phyloP scores from a whole-genome alignment of 2,888 invertebrate species.

The Drosophila nigricruria region DNA sequence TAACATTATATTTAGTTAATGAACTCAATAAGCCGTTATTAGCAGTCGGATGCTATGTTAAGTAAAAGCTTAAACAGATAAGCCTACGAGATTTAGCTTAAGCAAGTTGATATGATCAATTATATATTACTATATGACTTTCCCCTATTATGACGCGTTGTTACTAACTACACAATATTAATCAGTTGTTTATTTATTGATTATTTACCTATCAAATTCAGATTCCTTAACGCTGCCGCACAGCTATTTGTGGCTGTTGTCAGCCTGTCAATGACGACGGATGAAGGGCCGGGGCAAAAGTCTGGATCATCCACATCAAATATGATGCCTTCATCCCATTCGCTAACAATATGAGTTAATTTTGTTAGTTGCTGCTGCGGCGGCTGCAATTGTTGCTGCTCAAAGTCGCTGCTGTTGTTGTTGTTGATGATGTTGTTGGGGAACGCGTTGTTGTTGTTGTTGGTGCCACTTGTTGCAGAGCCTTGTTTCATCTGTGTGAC shows the following conservation, averaged over 20 bases:
- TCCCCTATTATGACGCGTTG: neutral
- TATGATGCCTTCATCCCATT: constrained; percentile 84
- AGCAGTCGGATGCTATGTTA: neutral
- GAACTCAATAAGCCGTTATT: neutral
- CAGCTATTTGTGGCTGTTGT: constrained; percentile 58
- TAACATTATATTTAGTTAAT: neutral
- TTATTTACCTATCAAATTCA: constrained; percentile 81
- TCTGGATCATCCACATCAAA: constrained; percentile 85
- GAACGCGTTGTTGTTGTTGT: constrained; percentile 64
- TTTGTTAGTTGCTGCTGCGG: constrained; percentile 53
- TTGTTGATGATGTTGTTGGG: constrained; percentile 44
- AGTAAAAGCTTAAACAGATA: neutral
- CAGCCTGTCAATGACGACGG: constrained; percentile 67
- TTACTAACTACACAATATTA: constrained; percentile 11
- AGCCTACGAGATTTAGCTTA: neutral
- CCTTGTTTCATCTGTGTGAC: constrained; percentile 81
- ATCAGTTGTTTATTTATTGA: constrained; percentile 24
- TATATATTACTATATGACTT: neutral
- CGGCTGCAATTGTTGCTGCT: constrained; percentile 28
- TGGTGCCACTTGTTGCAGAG: constrained; percentile 54
- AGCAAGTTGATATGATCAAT: neutral
- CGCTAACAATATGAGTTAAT: constrained; percentile 77
- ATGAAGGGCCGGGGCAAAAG: constrained; percentile 73
- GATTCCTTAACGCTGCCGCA: constrained; percentile 57
- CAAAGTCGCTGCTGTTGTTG: constrained; percentile 41